Percentiles rank a stretch among this genome's conserved stretches.
phyloP scores from a whole-genome alignment of 2,888 invertebrate genomes.

The Synanthedon formicaeformis region DNA sequence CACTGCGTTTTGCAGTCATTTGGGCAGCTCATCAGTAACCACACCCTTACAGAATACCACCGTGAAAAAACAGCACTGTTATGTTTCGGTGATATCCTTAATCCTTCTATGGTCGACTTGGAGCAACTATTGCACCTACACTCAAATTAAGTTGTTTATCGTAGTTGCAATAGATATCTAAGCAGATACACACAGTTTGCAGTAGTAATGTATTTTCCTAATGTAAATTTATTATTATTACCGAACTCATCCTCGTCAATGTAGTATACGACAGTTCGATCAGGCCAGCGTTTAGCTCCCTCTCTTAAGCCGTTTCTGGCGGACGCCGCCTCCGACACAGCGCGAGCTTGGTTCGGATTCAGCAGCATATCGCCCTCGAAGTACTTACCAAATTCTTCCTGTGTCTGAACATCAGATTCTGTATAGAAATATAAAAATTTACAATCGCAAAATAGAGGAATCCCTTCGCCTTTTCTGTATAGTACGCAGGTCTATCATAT shows the following conservation, averaged over 20 bases:
- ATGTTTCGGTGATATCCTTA: no score
- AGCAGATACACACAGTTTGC: no score
- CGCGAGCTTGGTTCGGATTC: slow-evolving; percentile 29
- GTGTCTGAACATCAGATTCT: background rate
- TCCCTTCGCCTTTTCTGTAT: background rate
- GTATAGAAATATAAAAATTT: background rate
- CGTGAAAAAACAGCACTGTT: no score
- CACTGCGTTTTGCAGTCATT: no score
- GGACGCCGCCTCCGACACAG: slow-evolving; percentile 23
- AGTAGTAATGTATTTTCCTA: no score
- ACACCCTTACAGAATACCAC: no score
- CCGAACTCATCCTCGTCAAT: slow-evolving; percentile 55
- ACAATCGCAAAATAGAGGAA: background rate
- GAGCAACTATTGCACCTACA: no score
- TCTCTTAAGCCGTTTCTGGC: slow-evolving; percentile 54
- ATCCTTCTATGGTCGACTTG: no score
- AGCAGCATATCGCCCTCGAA: slow-evolving; percentile 67
- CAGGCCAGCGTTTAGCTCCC: slow-evolving; percentile 56
- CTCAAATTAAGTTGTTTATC: no score
- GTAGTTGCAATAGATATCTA: no score
- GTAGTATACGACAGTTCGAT: slow-evolving; percentile 49
- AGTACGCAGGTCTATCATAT: background rate
- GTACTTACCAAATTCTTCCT: slow-evolving; percentile 43
- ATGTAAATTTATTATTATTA: no score
- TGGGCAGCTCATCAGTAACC: no score